These are phyloP conservation scores for Zapus hudsonius DNA, from an alignment of 2,113 vertebrate species.

Conservation along the genomic window DNA sequence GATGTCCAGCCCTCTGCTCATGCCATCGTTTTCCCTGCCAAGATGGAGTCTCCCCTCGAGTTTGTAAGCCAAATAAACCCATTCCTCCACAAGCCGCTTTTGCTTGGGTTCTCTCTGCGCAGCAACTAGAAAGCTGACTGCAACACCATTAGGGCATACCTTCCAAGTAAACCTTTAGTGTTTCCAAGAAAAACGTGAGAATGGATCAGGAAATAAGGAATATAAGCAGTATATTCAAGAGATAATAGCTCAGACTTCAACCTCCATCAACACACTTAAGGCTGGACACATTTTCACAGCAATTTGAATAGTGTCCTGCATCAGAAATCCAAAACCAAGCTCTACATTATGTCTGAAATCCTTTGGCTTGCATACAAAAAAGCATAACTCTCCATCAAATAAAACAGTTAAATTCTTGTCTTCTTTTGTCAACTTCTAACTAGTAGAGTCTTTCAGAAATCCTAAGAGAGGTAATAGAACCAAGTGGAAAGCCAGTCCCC, in stretches of 20 bases:
- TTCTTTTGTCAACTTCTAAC: background rate
- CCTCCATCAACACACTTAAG: background rate
- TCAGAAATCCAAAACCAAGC: constrained; percentile 36
- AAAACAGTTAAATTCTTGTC: constrained; percentile 29
- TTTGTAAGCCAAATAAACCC: too few species aligned
- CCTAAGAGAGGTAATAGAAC: background rate
- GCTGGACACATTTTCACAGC: background rate
- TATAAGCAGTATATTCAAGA: background rate
- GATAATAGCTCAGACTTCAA: background rate
- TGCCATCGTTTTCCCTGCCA: too few species aligned
- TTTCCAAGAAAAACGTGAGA: constrained; percentile 20
- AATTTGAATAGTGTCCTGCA: background rate
- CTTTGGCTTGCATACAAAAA: background rate
- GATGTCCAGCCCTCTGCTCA: too few species aligned
- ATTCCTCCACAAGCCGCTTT: too few species aligned
- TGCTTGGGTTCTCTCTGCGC: too few species aligned
- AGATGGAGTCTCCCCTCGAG: too few species aligned
- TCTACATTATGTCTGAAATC: background rate
- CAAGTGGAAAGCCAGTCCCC: constrained; percentile 48
- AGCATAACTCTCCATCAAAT: constrained; percentile 2
- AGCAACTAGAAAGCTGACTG: too few species aligned
- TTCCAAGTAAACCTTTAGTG: background rate
- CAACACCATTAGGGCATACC: background rate
- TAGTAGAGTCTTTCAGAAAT: constrained; percentile 56
- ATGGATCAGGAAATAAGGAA: background rate